These are phyloP conservation scores for Lamproptera curius DNA, from an alignment of 2,888 invertebrate species.

Conservation along the genomic window DNA sequence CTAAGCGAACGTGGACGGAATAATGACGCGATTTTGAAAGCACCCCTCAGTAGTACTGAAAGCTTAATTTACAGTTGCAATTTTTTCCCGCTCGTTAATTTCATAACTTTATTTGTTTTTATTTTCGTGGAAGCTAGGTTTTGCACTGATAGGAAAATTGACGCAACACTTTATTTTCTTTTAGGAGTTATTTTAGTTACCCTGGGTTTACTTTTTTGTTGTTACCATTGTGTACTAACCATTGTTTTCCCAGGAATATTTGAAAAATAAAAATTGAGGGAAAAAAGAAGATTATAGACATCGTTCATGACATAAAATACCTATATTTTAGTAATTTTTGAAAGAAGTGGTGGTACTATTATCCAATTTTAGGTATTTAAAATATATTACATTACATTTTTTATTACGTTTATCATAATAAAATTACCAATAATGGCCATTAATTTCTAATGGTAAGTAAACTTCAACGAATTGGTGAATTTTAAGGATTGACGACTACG, in stretches of 20 bases:
- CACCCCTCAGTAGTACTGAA: not conserved
- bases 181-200: not conserved
- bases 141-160: too few species aligned
- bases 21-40: constrained; percentile 14
- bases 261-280: not conserved
- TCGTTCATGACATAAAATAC: too few species aligned
- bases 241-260: not conserved
- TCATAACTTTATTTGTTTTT: not conserved
- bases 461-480: too few species aligned
- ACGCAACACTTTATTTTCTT: not conserved
- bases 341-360: too few species aligned
- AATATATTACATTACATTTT: too few species aligned
- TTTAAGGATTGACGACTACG: too few species aligned
- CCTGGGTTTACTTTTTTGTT: not conserved
- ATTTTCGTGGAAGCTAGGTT: too few species aligned
- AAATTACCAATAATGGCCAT: too few species aligned
- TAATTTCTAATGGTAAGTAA: too few species aligned
- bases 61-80: constrained; percentile 10
- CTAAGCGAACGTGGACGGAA: constrained; percentile 34
- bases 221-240: not conserved
- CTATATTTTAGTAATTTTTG: too few species aligned
- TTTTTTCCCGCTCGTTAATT: not conserved
- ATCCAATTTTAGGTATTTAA: too few species aligned
- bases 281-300: not conserved
- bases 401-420: too few species aligned